Conservation (phyloP, 2,888 invertebrate genomes). For the Archips xylosteana region DNA sequence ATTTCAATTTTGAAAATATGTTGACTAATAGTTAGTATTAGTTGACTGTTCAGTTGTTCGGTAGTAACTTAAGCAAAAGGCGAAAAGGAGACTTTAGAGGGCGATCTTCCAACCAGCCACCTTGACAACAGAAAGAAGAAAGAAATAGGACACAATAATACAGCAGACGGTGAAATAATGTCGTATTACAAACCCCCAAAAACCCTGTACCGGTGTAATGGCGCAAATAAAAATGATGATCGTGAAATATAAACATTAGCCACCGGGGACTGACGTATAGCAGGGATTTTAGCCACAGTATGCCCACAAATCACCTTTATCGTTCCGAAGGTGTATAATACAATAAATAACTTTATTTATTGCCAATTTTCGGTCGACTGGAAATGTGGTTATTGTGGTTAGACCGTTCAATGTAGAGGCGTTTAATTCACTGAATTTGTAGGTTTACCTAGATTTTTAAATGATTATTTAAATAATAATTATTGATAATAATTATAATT, state of each 20-base stretch:
- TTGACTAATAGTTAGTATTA: too few species aligned
- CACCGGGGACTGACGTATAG: neutral
- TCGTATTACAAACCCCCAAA: neutral
- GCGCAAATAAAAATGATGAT: neutral
- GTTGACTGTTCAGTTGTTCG: too few species aligned
- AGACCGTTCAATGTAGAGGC: neutral
- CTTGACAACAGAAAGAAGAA: too few species aligned
- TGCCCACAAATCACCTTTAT: conserved; percentile 19
- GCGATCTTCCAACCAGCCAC: too few species aligned
- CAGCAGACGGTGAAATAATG: neutral
- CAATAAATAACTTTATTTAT: conserved; percentile 20
- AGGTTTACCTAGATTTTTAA: neutral
- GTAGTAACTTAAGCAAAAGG: too few species aligned
- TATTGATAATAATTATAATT: too few species aligned
- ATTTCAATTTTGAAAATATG: too few species aligned
- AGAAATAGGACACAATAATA: too few species aligned
- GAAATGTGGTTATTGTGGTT: neutral
- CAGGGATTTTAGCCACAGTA: conserved; percentile 2
- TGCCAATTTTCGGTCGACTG: conserved; percentile 11
- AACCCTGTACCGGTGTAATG: neutral
- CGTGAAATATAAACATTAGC: neutral
- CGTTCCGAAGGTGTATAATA: neutral
- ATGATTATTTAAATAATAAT: too few species aligned
- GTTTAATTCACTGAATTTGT: neutral
- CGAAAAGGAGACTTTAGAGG: too few species aligned